phyloP scores from a whole-genome alignment of 2,113 vertebrate genomes.

The Perca fluviatilis region DNA sequence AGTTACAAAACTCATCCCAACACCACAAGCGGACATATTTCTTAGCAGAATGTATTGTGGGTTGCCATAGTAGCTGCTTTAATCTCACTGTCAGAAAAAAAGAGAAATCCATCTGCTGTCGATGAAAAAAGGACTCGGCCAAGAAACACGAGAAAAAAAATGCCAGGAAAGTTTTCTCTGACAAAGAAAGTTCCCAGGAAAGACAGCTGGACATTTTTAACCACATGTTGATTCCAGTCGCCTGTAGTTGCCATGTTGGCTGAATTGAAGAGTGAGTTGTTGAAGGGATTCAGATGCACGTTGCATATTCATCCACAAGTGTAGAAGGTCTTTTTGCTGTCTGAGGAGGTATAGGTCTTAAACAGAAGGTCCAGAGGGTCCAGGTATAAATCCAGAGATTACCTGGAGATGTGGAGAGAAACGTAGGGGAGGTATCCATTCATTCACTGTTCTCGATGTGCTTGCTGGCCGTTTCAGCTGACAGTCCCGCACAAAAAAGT shows the following conservation, averaged over 20 bases:
- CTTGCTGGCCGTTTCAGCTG: too few species aligned
- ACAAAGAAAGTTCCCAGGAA: background rate
- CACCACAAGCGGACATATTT: background rate
- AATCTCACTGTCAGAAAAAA: background rate
- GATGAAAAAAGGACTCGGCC: background rate
- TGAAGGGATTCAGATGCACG: background rate
- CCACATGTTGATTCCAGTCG: background rate
- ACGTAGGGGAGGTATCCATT: too few species aligned
- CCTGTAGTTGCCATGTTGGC: background rate
- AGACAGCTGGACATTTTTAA: background rate
- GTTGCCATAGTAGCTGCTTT: background rate
- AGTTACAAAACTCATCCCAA: background rate
- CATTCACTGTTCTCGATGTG: too few species aligned
- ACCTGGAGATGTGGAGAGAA: background rate
- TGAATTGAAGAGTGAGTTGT: background rate
- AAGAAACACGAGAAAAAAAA: background rate
- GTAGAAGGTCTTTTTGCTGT: too few species aligned
- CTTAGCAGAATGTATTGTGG: conserved; percentile 8
- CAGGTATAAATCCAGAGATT: background rate
- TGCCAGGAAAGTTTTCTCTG: background rate
- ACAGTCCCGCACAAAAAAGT: too few species aligned
- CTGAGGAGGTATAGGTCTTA: background rate
- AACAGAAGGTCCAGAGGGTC: background rate
- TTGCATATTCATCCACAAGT: background rate
- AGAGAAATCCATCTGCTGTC: conserved; percentile 18